Conservation (phyloP, 1,140 invertebrate species). For the Charaxes varanes region DNA sequence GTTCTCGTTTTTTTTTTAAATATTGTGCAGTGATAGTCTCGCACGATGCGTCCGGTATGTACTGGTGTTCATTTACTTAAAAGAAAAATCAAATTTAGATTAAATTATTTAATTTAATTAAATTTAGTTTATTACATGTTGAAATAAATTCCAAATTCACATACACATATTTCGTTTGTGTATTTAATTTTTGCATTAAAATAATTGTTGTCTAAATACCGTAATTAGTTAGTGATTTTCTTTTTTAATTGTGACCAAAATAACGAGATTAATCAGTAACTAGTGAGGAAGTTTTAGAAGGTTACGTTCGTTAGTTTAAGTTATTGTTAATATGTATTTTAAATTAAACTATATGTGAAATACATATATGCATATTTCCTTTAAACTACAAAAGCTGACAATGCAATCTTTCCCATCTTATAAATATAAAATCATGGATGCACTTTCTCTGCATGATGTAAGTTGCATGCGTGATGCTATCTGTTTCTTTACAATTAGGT, state of each 20-base stretch:
- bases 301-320: too few relatives aligned
- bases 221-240: too few relatives aligned
- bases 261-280: too few relatives aligned
- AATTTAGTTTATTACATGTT: too few relatives aligned
- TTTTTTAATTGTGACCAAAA: too few relatives aligned
- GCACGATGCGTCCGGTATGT: conserved; percentile 57
- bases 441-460: conserved; percentile 54
- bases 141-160: too few relatives aligned
- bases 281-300: too few relatives aligned
- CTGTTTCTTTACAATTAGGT: conserved; percentile 39
- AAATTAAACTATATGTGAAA: too few relatives aligned
- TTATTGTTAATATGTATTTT: too few relatives aligned
- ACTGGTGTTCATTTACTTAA: conserved; percentile 34
- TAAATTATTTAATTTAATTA: too few relatives aligned
- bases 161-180: too few relatives aligned
- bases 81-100: not conserved
- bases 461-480: conserved; percentile 43
- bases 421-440: conserved; percentile 26
- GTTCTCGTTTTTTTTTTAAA: conserved; percentile 21
- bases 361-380: too few relatives aligned
- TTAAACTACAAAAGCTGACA: not conserved
- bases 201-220: not conserved
- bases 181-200: not conserved
- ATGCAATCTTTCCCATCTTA: conserved; percentile 2
- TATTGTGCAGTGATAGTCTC: conserved; percentile 25